Evolutionary conservation across 1,140 invertebrate genomes (phyloP), one percentile per base, ranked within the genome.

Genomic region (Micrasema minimum): DNA sequence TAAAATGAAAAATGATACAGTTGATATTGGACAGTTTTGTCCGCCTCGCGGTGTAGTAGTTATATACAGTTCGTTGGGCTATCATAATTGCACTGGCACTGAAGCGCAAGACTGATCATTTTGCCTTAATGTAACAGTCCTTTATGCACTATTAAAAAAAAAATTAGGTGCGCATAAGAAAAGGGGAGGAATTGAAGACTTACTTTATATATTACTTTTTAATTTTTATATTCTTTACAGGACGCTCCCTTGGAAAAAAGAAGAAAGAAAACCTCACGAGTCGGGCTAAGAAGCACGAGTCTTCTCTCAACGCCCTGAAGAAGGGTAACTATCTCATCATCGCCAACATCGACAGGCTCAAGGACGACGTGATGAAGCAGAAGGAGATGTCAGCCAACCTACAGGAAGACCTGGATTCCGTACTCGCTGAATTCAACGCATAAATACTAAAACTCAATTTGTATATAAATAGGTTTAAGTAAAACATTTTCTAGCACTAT

Each of bases 241-340:
- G 87, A 89, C 72, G 86, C 90, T 20, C 85, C 87, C 0, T 76
- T 86, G 37, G 87, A 89, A 16, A 89, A 16, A 87, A 87, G 37
- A 90, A 89, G 79, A 90, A 90, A 77, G 83, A 85, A 16, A 90
- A 91, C 75, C 81, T 91, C 10, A 81, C 85, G 31, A 84, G 80
- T 72, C 83, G 87, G 48, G 79, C 87, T 1, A 94, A 93, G 77
- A 87, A 89, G 50, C 90, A 93, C 77, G 93, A 95, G 80, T 89
- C 88, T 59, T 88, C 91, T 66, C 81, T 95, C 0, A 87, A 89
- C 22, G 91, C 92, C 0, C 82, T 94, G 74, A 94, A 93, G 80
- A 95, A 95, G 78, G 93, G 92, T 70, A 95, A 95, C 77, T 92
- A 93, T 75, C 85, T 95, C 72, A 82, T 95, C 7, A 93, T 94